Conservation (phyloP, 2,888 invertebrate genomes). For the Glaucopsyche alexis region DNA sequence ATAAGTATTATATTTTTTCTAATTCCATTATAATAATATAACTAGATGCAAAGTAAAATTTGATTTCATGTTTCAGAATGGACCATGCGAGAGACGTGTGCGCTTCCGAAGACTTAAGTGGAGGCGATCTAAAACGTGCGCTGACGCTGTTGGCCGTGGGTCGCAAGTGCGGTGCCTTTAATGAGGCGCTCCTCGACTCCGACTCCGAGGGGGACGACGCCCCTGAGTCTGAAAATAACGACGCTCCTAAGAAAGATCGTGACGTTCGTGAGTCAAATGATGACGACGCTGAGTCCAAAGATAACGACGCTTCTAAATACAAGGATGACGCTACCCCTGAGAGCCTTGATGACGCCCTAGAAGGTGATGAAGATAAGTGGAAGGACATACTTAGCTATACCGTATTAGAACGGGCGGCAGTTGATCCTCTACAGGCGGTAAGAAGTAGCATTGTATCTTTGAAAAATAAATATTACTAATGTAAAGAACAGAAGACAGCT, state of each 20-base stretch:
- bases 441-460: background rate
- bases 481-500: no score
- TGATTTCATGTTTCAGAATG: conserved; percentile 36
- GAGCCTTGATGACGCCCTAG: conserved; percentile 67
- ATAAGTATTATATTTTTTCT: no score
- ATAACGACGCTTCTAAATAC: background rate
- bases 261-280: no score
- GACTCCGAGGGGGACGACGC: background rate
- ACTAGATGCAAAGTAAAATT: no score
- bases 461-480: no score
- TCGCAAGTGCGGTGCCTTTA: conserved; percentile 67
- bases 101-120: conserved; percentile 17
- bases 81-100: conserved; percentile 44
- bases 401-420: background rate
- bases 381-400: conserved; percentile 7
- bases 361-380: conserved; percentile 74
- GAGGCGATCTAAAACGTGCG: conserved; percentile 59
- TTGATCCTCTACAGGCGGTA: conserved; percentile 2
- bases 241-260: background rate
- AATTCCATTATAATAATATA: no score
- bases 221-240: background rate
- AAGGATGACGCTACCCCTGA: background rate
- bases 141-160: conserved; percentile 71
- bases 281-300: background rate
- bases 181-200: conserved; percentile 35